Evolutionary conservation across 2,888 invertebrate species (phyloP).

Genomic region (Ormyrus pomaceus): DNA sequence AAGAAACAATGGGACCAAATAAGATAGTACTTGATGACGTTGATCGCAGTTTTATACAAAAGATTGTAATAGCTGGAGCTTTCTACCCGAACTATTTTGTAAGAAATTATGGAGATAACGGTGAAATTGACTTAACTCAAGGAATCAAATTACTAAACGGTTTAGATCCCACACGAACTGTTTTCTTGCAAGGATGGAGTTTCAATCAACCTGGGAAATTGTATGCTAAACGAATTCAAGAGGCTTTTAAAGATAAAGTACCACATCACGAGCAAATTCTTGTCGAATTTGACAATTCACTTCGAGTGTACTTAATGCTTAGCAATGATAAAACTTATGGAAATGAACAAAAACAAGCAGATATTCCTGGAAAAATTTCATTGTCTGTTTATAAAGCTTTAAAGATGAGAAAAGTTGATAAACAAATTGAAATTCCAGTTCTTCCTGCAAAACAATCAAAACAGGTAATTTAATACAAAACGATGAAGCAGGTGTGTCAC

Average conservation of each 20-base stretch:
- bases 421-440: conserved; percentile 76
- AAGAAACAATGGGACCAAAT: conserved; percentile 76
- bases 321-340: conserved; percentile 72
- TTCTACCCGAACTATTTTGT: conserved; percentile 96
- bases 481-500: neutral
- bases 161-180: conserved; percentile 86
- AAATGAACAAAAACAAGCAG: conserved; percentile 30
- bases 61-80: conserved; percentile 88
- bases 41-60: conserved; percentile 81
- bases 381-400: conserved; percentile 73
- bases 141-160: conserved; percentile 83
- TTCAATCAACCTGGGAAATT: conserved; percentile 82
- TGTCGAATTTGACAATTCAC: conserved; percentile 75
- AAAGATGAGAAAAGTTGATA: conserved; percentile 45
- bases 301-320: conserved; percentile 84
- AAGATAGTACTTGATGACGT: conserved; percentile 74
- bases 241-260: conserved; percentile 76
- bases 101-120: conserved; percentile 77
- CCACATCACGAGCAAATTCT: conserved; percentile 66
- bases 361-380: conserved; percentile 68
- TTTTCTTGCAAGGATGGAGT: conserved; percentile 79
- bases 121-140: conserved; percentile 77
- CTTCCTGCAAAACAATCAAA: conserved; percentile 66
- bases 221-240: conserved; percentile 82
- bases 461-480: conserved; percentile 22